phyloP scores from a whole-genome alignment of 2,113 vertebrate genomes.

The Lophochroa leadbeateri region DNA sequence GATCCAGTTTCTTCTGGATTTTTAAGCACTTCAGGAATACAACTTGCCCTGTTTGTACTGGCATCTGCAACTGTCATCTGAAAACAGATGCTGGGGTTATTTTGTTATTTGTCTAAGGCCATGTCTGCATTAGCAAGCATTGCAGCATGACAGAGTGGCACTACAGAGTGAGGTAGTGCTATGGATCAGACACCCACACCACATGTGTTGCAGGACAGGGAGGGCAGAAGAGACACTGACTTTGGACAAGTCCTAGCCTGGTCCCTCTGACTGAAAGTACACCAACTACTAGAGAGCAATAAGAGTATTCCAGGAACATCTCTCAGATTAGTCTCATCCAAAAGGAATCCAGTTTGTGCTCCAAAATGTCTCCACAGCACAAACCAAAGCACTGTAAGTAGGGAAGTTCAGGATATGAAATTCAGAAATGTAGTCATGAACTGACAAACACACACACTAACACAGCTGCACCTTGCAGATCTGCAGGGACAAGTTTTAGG shows the following conservation, averaged over 20 bases:
- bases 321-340: not conserved
- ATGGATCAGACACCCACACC: not conserved
- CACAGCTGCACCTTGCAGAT: not conserved
- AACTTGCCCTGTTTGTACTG: not conserved
- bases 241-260: not conserved
- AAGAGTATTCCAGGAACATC: not conserved
- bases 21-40: not conserved
- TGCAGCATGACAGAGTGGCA: not conserved
- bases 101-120: not conserved
- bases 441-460: not conserved
- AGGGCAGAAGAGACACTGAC: not conserved
- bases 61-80: not conserved
- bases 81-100: not conserved
- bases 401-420: not conserved
- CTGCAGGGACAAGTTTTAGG: not conserved
- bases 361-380: not conserved
- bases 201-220: accelerated
- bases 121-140: not conserved
- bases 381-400: not conserved
- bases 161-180: not conserved
- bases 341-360: slow-evolving; percentile 15
- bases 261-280: not conserved
- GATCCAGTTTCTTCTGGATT: not conserved
- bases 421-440: not conserved
- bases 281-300: not conserved